Base-by-base conservation (phyloP, 35 echinoderm and acorn worm species). In the Diadema setosum region DNA sequence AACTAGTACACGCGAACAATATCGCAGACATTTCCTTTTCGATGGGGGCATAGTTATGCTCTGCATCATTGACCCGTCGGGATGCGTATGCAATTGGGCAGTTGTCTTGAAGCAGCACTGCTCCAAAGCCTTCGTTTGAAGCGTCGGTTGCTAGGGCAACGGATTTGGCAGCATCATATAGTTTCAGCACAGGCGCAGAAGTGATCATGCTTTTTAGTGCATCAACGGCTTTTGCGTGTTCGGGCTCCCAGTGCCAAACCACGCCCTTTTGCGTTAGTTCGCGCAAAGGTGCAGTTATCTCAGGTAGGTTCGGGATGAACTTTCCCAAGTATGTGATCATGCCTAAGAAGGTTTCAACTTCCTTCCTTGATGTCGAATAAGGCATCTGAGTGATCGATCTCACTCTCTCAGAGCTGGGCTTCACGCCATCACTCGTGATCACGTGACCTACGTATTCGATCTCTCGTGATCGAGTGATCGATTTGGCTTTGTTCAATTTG, bases 81-180 rank as follows among this genome's bases (percentile, higher is more conserved):
- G 83, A 92, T 61, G 90, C 90, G 42, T 92, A 92, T 21, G 83
- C 83, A 21, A 92, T 30, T 24, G 90, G 90, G 24, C 81, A 1
- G 4, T 61, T 32, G 17, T 81, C 36, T 60, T 92, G 90, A 37
- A 43, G 40, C 23, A 87, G 25, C 39, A 80, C 84, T 46, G 46
- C 75, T 42, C 80, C 78, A 59, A 93, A 60, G 5, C 91, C 91
- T 23, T 81, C 5, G 3, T 93, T 88, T 4, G 88, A 90, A 6
- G 58, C 86, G 83, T 89, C 85, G 32, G 86, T 83, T 20, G 86
- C 86, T 18, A 88, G 26, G 16, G 43, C 42, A 1, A 89, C 49
- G 17, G 81, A 48, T 42, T 81, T 55, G 11, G 23, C 64, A 11
- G 70, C 84, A 81, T 92, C 83, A 78, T 27, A 91, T 15, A 70